Conservation (phyloP, 2,113 vertebrate species). For the Anhinga anhinga region DNA sequence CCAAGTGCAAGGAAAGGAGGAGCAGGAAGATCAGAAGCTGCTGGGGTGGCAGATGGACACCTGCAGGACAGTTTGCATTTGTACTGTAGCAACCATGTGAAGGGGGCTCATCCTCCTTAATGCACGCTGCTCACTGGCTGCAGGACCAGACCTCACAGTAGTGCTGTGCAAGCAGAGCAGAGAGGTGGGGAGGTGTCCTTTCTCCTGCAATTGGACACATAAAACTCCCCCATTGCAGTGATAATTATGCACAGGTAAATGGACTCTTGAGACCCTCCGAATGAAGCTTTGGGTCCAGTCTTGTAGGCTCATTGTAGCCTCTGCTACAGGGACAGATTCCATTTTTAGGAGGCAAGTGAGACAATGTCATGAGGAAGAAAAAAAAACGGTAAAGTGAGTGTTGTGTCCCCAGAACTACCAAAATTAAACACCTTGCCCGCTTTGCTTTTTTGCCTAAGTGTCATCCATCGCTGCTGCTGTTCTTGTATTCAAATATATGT, state of each 20-base stretch:
- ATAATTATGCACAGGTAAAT: background rate
- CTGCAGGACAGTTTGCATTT: background rate
- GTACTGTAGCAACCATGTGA: background rate
- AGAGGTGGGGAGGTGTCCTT: background rate
- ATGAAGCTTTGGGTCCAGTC: background rate
- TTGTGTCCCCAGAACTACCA: background rate
- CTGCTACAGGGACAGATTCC: background rate
- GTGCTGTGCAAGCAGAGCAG: background rate
- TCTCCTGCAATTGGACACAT: background rate
- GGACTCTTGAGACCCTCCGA: background rate
- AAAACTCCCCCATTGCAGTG: background rate
- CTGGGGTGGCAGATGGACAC: background rate
- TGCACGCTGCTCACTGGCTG: rapidly evolving
- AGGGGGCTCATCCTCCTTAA: background rate
- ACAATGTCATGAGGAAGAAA: background rate
- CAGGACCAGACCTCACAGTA: background rate
- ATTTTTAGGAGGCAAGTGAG: background rate
- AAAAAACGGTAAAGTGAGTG: background rate
- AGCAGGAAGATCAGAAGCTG: background rate
- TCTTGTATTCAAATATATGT: background rate
- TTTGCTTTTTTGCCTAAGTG: background rate
- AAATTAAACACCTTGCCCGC: background rate
- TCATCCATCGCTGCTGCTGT: background rate
- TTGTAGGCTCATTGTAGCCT: background rate
- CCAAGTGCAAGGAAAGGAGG: background rate